Evolutionary conservation across 2,113 vertebrate species (phyloP), one percentile per base, ranked within the genome.

Genomic region (Ciconia boyciana): DNA sequence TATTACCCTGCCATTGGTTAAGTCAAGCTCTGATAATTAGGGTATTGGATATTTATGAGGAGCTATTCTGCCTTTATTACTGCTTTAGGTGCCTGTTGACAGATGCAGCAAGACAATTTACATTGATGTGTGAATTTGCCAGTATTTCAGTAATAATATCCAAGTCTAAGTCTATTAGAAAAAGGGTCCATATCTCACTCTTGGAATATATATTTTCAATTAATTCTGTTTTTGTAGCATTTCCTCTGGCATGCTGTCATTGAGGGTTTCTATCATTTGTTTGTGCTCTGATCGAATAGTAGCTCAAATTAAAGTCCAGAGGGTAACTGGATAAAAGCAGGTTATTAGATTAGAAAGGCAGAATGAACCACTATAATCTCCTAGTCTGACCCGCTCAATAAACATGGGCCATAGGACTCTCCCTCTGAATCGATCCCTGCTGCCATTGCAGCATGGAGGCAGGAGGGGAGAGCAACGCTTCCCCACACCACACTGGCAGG

Each of bases 21-120:
- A 97, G 97, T 94, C 96, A 97, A 97, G 96, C 96, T 97, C 97
- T 96, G 96, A 97, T 98, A 98, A 98, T 98, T 98, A 98, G 95
- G 96, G 94, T 95, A 97, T 78, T 84, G 96, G 96, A 97, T 98
- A 98, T 98, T 98, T 98, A 98, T 97, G 97, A 98, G 96, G 80
- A 93, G 92, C 97, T 96, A 93, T 96, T 98, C 97, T 96, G 95
- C 94, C 87, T 98, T 98, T 98, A 98, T 98, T 98, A 97, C 92
- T 94, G 96, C 95, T 96, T 96, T 97, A 98, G 97, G 97, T 96
- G 92, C 84, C 96, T 95, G 93, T 96, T 97, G 97, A 97, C 97
- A 98, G 97, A 96, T 96, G 96, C 96, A 89, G 87, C 74, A 71
- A 95, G 95, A 97, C 95, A 96, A 98, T 98, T 98, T 97, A 98